phyloP scores from a whole-genome alignment of 1,140 invertebrate species.

The Drosophila arizonae region DNA sequence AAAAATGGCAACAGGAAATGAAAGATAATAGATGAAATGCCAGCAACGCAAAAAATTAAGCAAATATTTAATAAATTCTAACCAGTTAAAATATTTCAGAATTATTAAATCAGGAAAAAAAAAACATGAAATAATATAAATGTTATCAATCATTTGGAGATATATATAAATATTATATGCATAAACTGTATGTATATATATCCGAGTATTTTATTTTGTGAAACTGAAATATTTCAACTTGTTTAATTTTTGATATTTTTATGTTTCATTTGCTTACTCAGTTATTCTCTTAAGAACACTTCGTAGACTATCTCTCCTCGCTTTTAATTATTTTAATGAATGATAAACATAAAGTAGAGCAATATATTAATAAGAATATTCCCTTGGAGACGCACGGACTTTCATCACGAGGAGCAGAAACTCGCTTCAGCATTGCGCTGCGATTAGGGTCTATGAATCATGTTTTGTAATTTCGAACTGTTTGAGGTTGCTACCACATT shows the following conservation, averaged over 20 bases:
- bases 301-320: too few species aligned
- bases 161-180: too few species aligned
- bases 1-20: constrained; percentile 53
- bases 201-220: too few species aligned
- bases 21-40: constrained; percentile 22
- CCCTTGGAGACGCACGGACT: neutral
- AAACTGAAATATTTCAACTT: too few species aligned
- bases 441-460: constrained; percentile 38
- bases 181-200: too few species aligned
- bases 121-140: too few species aligned
- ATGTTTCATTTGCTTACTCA: too few species aligned
- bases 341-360: neutral
- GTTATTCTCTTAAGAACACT: too few species aligned
- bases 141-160: too few species aligned
- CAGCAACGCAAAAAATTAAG: neutral
- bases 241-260: too few species aligned
- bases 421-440: neutral
- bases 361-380: neutral
- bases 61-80: neutral
- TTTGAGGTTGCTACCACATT: constrained; percentile 38
- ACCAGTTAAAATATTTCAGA: neutral
- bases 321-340: neutral
- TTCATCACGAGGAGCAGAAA: neutral
- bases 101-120: too few species aligned
- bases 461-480: constrained; percentile 36